A percentile compares a stretch with the other conserved stretches of the same genome.
These are phyloP conservation scores for Nilaparvata lugens DNA, from an alignment of 1,140 invertebrate genomes.

Conservation along the genomic window DNA sequence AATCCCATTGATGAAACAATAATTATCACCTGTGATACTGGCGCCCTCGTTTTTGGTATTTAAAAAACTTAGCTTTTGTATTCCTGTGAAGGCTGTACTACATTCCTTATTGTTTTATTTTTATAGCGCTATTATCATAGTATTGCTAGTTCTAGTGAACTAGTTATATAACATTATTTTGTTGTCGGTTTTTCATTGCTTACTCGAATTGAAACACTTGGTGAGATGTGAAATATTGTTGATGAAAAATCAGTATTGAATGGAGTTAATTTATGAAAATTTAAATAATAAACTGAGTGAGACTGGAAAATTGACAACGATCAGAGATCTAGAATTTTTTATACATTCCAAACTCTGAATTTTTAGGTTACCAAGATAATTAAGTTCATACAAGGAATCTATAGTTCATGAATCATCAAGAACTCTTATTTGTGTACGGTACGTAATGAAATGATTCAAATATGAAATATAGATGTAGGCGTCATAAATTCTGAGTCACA, in stretches of 20 bases:
- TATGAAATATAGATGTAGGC: too few relatives aligned
- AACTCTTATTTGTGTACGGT: too few relatives aligned
- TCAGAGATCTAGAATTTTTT: too few relatives aligned
- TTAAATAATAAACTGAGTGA: not conserved
- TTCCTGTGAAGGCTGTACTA: too few relatives aligned
- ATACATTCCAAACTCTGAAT: too few relatives aligned
- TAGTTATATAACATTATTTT: not conserved
- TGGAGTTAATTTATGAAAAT: not conserved
- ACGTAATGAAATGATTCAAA: too few relatives aligned
- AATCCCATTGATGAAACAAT: not conserved
- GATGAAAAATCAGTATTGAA: not conserved
- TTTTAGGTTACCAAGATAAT: too few relatives aligned
- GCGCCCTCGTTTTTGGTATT: not conserved
- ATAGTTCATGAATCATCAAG: too few relatives aligned
- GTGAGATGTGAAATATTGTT: not conserved
- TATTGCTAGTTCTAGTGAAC: not conserved
- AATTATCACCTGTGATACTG: not conserved
- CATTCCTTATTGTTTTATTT: not conserved
- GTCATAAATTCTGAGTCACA: too few relatives aligned
- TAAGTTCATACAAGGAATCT: too few relatives aligned
- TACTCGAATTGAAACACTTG: constrained; percentile 4
- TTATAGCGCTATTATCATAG: not conserved
- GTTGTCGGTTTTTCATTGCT: constrained; percentile 16
- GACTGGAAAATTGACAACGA: constrained; percentile 14
- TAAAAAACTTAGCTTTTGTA: too few relatives aligned